phyloP scores from a whole-genome alignment of 2,797 vertebrate species.

The Petrocephalus schoutedeni region DNA sequence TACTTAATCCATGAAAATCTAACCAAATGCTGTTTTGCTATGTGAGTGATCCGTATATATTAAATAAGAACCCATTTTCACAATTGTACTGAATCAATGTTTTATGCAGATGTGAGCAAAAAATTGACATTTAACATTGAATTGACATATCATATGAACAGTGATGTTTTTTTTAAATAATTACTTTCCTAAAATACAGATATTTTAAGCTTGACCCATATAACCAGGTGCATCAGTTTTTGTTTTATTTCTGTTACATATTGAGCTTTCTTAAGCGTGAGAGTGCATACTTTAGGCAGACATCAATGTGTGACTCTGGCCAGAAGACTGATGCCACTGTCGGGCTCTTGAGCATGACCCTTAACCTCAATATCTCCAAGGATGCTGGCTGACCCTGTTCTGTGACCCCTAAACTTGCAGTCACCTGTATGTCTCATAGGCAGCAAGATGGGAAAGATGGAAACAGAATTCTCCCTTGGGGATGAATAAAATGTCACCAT shows the following conservation, averaged over 20 bases:
- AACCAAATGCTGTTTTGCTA: neutral
- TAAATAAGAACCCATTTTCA: no score
- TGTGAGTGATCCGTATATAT: neutral
- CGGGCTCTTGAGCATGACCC: neutral
- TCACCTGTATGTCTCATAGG: neutral
- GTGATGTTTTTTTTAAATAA: neutral
- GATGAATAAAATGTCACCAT: neutral
- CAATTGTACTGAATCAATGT: neutral
- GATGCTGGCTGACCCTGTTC: neutral
- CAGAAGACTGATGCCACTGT: neutral
- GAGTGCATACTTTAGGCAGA: neutral
- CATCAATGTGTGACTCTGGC: neutral
- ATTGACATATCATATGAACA: neutral
- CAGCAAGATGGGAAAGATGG: neutral
- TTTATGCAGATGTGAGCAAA: neutral
- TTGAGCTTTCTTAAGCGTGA: neutral
- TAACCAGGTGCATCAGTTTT: neutral
- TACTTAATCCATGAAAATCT: neutral
- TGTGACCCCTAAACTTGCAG: neutral
- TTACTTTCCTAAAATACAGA: neutral
- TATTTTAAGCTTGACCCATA: neutral
- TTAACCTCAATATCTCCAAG: neutral
- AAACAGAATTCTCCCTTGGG: neutral
- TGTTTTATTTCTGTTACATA: neutral
- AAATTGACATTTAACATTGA: neutral